A percentile compares a stretch with the other conserved stretches of the same genome.
phyloP scores from a whole-genome alignment of 2,888 invertebrate species.

The Tiliacea citrago region DNA sequence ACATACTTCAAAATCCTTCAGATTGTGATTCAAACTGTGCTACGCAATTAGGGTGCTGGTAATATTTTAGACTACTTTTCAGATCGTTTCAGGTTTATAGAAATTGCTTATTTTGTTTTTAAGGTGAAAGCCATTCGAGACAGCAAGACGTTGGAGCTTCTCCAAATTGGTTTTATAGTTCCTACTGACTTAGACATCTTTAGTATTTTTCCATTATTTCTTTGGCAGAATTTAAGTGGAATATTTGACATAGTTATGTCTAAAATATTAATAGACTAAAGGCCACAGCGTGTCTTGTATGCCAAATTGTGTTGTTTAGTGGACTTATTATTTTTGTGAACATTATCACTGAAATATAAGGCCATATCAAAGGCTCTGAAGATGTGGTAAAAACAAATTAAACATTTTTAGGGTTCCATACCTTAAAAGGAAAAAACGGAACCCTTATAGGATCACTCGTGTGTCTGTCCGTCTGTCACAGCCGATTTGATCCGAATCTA shows the following conservation, averaged over 20 bases:
- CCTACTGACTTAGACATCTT: constrained; percentile 23
- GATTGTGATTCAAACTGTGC: too few species aligned
- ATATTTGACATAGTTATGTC: constrained; percentile 4
- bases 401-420: too few species aligned
- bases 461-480: too few species aligned
- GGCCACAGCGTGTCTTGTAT: neutral
- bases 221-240: constrained; percentile 40
- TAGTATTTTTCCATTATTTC: constrained; percentile 21
- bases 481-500: too few species aligned
- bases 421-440: too few species aligned
- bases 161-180: constrained; percentile 56
- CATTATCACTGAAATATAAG: neutral
- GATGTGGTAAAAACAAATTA: too few species aligned
- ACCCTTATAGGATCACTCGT: too few species aligned
- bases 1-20: too few species aligned
- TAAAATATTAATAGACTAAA: constrained; percentile 11
- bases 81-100: neutral
- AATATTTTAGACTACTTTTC: neutral
- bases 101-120: constrained; percentile 39
- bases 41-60: too few species aligned
- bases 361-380: too few species aligned
- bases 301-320: constrained; percentile 17
- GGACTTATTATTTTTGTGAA: neutral
- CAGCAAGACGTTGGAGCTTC: constrained; percentile 49
- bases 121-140: constrained; percentile 31